Percentiles rank a stretch among this genome's conserved stretches.
Evolutionary conservation across 92 coral and sea anemone species (phyloP).

Genomic region (Galaxea fascicularis): DNA sequence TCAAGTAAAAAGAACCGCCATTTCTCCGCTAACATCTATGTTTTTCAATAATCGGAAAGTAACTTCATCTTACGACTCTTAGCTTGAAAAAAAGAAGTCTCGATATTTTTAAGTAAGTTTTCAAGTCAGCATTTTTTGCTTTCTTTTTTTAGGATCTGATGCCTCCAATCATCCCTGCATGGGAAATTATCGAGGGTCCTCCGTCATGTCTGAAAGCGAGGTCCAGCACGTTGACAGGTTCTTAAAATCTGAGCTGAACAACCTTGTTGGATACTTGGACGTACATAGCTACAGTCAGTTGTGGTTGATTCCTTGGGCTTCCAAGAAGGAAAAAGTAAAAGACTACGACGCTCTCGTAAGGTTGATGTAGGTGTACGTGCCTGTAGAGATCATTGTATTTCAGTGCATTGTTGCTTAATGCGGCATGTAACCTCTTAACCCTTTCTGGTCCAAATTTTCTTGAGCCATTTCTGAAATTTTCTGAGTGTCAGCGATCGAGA

Average conservation of each 20-base stretch:
- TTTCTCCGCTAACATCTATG: no score
- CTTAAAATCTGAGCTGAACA: conserved; percentile 53
- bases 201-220: conserved; percentile 79
- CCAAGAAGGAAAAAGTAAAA: conserved; percentile 32
- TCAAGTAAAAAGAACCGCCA: no score
- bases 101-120: no score
- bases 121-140: no score
- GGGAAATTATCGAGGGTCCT: conserved; percentile 65
- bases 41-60: no score
- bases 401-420: no score
- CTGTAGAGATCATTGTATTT: neutral
- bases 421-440: no score
- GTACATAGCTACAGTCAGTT: conserved; percentile 85
- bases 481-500: no score
- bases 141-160: conserved; percentile 2
- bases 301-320: conserved; percentile 89
- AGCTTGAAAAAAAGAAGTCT: no score
- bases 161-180: conserved; percentile 69
- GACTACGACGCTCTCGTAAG: conserved; percentile 76
- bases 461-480: no score
- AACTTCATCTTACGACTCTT: no score
- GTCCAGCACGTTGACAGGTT: conserved; percentile 61
- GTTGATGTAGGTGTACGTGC: neutral
- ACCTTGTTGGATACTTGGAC: conserved; percentile 66
- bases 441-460: no score